Percentiles rank a stretch among this genome's conserved stretches.
These are phyloP conservation scores for Temnopleurus reevesii DNA, from an alignment of 53 echinoderm and acorn worm genomes.

Conservation along the genomic window DNA sequence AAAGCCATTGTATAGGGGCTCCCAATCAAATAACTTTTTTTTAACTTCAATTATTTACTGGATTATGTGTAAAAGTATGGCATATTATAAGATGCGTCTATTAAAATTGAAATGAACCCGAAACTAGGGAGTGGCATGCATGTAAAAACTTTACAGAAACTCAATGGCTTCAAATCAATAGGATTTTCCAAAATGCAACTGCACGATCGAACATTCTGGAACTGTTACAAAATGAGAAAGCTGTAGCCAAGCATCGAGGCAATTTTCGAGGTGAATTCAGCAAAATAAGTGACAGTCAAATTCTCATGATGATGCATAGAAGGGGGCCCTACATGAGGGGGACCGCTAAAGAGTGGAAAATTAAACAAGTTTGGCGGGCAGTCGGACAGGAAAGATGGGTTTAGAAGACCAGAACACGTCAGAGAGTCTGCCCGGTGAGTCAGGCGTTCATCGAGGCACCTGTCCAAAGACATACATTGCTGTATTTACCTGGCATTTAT, in stretches of 20 bases:
- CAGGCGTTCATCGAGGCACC: slow-evolving; percentile 20
- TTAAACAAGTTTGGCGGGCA: background rate
- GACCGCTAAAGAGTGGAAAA: background rate
- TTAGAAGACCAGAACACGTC: slow-evolving; percentile 30
- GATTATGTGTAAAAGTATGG: too few species aligned
- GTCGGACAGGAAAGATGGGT: slow-evolving; percentile 43
- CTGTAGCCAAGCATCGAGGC: slow-evolving; percentile 9
- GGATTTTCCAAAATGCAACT: background rate
- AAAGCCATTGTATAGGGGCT: too few species aligned
- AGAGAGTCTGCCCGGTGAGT: slow-evolving; percentile 18
- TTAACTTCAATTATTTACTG: too few species aligned
- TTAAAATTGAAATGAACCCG: too few species aligned
- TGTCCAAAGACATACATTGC: background rate
- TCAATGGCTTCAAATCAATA: background rate
- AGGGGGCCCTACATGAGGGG: background rate
- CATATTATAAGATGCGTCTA: too few species aligned
- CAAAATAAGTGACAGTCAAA: background rate
- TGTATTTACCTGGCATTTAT: background rate
- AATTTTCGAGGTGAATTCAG: background rate
- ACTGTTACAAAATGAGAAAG: background rate
- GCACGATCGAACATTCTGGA: background rate
- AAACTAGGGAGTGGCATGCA: too few species aligned
- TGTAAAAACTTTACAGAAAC: too few species aligned
- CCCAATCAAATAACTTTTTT: too few species aligned
- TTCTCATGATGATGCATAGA: background rate